phyloP scores from a whole-genome alignment of 1,140 invertebrate genomes.

The Laupala kohalensis region DNA sequence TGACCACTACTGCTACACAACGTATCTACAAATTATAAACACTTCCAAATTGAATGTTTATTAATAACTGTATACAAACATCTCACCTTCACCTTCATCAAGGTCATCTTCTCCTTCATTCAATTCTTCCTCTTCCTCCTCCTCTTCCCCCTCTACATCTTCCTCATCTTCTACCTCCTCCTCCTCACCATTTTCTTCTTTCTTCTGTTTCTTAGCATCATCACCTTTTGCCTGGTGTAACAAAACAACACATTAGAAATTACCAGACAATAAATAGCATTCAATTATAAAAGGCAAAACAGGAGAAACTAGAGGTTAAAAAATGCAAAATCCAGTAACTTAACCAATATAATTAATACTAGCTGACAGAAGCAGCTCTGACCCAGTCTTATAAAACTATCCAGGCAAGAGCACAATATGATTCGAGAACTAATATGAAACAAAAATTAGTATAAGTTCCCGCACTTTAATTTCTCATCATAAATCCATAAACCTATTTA shows the following conservation, averaged over 20 bases:
- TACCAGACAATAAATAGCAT: neutral
- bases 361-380: neutral
- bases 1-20: too few relatives aligned
- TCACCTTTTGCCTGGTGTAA: constrained; percentile 48
- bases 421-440: neutral
- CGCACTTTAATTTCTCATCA: too few relatives aligned
- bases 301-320: too few relatives aligned
- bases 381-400: neutral
- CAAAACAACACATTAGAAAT: neutral
- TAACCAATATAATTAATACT: neutral
- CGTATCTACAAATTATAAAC: neutral
- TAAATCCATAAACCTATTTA: too few relatives aligned
- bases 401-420: neutral
- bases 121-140: constrained; percentile 51
- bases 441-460: too few relatives aligned
- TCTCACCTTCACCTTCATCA: constrained; percentile 40
- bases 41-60: neutral
- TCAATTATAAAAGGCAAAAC: neutral
- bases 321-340: too few relatives aligned
- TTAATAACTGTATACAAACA: neutral
- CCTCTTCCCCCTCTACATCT: constrained; percentile 41
- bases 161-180: constrained; percentile 33
- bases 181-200: constrained; percentile 56
- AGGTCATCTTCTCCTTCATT: constrained; percentile 53
- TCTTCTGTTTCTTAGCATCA: constrained; percentile 62